These are phyloP conservation scores for Pimephales promelas DNA, from an alignment of 2,113 vertebrate species.

Conservation along the genomic window DNA sequence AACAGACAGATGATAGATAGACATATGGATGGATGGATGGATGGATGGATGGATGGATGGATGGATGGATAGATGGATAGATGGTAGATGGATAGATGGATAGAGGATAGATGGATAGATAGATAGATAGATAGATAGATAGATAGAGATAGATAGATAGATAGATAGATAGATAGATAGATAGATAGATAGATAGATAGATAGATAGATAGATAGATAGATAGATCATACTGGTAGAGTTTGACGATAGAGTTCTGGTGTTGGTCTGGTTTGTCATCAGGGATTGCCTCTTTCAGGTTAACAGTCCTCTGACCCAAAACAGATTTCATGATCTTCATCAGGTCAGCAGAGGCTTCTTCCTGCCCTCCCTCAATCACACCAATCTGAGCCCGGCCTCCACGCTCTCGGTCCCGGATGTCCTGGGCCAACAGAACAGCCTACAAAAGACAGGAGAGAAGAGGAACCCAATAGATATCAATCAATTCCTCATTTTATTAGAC, in stretches of 20 bases:
- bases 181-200: background rate
- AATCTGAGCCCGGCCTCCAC: constrained; percentile 84
- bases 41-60: too few relatives aligned
- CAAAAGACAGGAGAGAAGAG: background rate
- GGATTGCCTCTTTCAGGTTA: constrained; percentile 70
- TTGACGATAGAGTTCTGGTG: constrained; percentile 73
- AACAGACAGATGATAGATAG: background rate
- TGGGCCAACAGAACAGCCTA: constrained; percentile 84
- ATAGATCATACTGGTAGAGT: constrained; percentile 73
- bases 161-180: background rate
- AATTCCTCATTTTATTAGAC: background rate
- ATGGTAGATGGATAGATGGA: background rate
- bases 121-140: background rate
- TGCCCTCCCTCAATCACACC: constrained; percentile 81
- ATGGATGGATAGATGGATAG: background rate
- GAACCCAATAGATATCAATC: background rate
- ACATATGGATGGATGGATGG: background rate
- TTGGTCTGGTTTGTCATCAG: constrained; percentile 71
- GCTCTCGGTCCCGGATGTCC: constrained; percentile 86
- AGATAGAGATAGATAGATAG: background rate
- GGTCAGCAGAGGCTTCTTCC: constrained; percentile 76
- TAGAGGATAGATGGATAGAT: background rate
- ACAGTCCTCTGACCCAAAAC: constrained; percentile 78
- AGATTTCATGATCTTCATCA: constrained; percentile 83
- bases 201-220: background rate